Percentiles rank a stretch among this genome's conserved stretches.
Conservation (phyloP, 92 coral and sea anemone species). For the Parazoanthus darwini region DNA sequence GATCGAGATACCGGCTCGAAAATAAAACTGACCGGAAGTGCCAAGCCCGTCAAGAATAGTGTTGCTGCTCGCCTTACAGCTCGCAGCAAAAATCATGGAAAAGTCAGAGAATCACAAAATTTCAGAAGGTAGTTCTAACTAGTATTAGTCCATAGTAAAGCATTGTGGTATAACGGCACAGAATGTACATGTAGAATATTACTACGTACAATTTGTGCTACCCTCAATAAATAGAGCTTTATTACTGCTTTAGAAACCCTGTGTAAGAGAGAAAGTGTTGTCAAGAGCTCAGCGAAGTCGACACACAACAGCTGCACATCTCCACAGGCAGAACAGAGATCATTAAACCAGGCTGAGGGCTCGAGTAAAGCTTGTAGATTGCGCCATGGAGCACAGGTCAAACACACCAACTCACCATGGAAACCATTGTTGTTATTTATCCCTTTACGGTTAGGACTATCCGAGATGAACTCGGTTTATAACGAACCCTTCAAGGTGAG, state of each 20-base stretch:
- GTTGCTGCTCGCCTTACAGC: too few species aligned
- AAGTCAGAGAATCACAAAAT: too few species aligned
- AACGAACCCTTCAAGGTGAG: constrained; percentile 84
- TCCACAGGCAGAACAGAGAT: constrained; percentile 39
- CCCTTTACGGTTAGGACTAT: constrained; percentile 87
- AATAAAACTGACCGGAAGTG: too few species aligned
- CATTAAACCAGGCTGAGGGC: neutral
- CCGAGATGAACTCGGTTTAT: constrained; percentile 93
- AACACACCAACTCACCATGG: constrained; percentile 51
- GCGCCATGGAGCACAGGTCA: constrained; percentile 30
- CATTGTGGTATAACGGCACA: too few species aligned
- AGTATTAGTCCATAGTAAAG: too few species aligned
- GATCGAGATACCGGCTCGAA: too few species aligned
- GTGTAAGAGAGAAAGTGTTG: constrained; percentile 61
- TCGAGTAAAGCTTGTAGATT: neutral
- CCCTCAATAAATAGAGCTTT: neutral
- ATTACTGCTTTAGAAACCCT: constrained; percentile 51
- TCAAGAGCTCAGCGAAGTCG: constrained; percentile 61
- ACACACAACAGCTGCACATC: constrained; percentile 70
- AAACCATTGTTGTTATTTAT: constrained; percentile 89
- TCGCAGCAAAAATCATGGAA: too few species aligned
- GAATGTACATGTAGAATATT: too few species aligned
- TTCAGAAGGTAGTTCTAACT: too few species aligned
- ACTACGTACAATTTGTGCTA: too few species aligned
- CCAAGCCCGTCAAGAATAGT: too few species aligned